Base-by-base conservation (phyloP, 1,140 invertebrate genomes). In the Ceratina australensis region DNA sequence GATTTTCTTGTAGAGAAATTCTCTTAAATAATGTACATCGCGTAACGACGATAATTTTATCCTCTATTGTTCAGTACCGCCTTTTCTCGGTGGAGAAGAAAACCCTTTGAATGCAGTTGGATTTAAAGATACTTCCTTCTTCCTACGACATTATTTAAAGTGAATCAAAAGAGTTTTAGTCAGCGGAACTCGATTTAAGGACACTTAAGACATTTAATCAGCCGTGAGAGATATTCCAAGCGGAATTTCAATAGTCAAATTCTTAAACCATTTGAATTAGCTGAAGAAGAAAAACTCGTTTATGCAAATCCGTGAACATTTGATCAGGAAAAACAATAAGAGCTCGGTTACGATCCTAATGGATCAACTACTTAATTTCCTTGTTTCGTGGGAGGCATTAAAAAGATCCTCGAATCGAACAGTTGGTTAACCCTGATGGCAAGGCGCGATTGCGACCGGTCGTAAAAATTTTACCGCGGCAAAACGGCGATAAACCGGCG, bases 401-500 rank as follows among this genome's bases (percentile, higher is more conserved):
- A 26, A 66, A 66, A 56, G 15, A n/a, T 10, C n/a, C 10, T 20
- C 13, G n/a, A 22, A 56, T 33, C 12, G 22, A 75, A 50, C 49
- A 24, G 13, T 8, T 5, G 18, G 0, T 7, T 54, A 54, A 26
- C 26, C 26, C 18, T 67, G 67, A 67, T 59, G 42, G 64, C 67
- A 49, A 61, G 49, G 52, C 24, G 49, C 64, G 22, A n/a, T 59
- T 15, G 72, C n/a, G 78, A 64, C 3, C 49, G 5, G 18, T 10
- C 8, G 74, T 84, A 64, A 67, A 76, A 84, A 68, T 76, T 67
- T 18, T 28, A 49, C 10, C 20, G 64, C 13, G 59, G 47, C 72
- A 72, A 84, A 80, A 83, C 68, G 72, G 65, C 72, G 76, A 78
- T 84, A 84, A 84, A 84, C 33, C 33, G 33, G 33, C 33, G 33